Evolutionary conservation across 2,113 vertebrate species (phyloP).

Genomic region (Myotis davidii): DNA sequence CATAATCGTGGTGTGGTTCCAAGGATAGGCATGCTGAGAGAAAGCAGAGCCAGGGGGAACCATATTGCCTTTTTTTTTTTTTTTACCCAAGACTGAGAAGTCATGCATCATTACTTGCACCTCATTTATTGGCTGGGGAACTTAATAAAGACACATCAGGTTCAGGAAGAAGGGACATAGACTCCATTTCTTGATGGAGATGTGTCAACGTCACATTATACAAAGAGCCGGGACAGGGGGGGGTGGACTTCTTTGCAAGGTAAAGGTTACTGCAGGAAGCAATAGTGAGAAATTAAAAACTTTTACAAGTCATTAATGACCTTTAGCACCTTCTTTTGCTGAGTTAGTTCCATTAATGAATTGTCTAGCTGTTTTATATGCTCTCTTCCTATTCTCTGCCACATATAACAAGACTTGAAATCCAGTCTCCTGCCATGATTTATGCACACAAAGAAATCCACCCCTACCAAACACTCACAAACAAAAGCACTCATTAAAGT

Average conservation of each 20-base stretch:
- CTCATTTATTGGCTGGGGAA: neutral
- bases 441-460: neutral
- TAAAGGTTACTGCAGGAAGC: neutral
- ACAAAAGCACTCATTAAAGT: neutral
- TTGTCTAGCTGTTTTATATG: neutral
- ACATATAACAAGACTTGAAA: neutral
- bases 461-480: neutral
- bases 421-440: neutral
- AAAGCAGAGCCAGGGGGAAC: neutral
- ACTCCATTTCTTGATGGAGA: neutral
- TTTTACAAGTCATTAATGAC: neutral
- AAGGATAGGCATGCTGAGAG: neutral
- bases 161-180: neutral
- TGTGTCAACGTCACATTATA: neutral
- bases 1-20: neutral
- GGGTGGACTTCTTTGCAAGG: neutral
- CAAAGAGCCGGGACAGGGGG: neutral
- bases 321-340: neutral
- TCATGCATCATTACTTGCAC: neutral
- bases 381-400: neutral
- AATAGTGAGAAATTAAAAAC: neutral
- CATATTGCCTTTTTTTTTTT: neutral
- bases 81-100: neutral
- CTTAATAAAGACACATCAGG: neutral
- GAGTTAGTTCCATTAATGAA: neutral